Base-by-base conservation (phyloP, 1,140 invertebrate species). In the Calliphora vicina region DNA sequence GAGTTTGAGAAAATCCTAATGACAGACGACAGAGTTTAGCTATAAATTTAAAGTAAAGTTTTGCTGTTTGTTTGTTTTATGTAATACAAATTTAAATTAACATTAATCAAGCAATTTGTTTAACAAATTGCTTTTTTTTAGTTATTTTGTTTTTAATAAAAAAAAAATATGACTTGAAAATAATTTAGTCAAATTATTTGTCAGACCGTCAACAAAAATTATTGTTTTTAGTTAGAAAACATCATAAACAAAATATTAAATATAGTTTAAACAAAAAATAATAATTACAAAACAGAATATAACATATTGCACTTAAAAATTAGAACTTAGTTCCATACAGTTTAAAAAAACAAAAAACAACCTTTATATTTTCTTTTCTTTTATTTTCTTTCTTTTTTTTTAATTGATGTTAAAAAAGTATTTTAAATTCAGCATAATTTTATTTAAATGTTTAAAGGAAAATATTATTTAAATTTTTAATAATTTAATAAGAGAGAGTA, bases 201-300 rank as follows among this genome's bases (percentile, higher is more conserved):
- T 42, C 15, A n/a, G 29, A n/a, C 29, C 9, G 29, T n/a, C n/a
- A n/a, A 76, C 29, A 74, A 27, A 29, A 12, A 43, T 45, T 78
- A 10, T 23, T 12, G 13, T 78, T 43, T 78, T 35, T 35, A 35
- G 8, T 29, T 29, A 35, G 35, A 35, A 35, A 35, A 35, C 10
- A 45, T 23, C 26, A 25, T 13, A 42, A 25, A 23, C 29, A 13
- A 45, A 43, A 25, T 43, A 43, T 84, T 83, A 84, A 82, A 85
- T 82, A 84, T 82, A 85, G 81, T 82, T 86, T 82, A 84, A 57
- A 15, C 15, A 57, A 57, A 57, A 57, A 57, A 57, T 57, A 67
- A 67, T 67, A 35, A 80, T 45, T 61, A 81, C n/a, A 67, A 86
- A 87, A 88, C 86, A 87, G 42, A 61, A 25, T 87, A 87, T 87